phyloP scores from a whole-genome alignment of 1,140 invertebrate species.

The Phymastichus coffea region DNA sequence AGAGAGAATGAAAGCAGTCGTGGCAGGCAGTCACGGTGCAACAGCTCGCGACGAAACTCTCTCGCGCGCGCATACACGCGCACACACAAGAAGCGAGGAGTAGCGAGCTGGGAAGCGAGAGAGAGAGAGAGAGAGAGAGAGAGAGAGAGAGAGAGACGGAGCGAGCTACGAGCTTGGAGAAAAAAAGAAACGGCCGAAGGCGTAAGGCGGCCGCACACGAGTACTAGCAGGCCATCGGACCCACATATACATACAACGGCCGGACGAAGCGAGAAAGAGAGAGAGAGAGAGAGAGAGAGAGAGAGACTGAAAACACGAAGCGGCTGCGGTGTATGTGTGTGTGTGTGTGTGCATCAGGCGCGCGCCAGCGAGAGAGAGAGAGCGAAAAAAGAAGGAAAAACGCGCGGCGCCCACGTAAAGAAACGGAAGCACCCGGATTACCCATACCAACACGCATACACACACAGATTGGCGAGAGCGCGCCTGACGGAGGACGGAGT shows the following conservation, averaged over 20 bases:
- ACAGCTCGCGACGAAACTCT: not conserved
- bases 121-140: not conserved
- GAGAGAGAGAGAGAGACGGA: too few species aligned
- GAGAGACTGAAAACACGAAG: conserved; percentile 5
- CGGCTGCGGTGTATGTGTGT: too few species aligned
- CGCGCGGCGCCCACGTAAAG: conserved; percentile 22
- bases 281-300: not conserved
- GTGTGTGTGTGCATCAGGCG: not conserved
- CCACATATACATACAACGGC: not conserved
- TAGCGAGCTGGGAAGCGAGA: not conserved
- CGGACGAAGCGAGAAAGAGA: not conserved
- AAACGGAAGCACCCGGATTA: conserved; percentile 28
- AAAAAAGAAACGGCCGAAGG: conserved; percentile 11
- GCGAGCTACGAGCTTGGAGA: not conserved
- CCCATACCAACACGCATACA: not conserved
- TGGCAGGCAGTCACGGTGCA: not conserved
- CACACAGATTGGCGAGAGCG: not conserved
- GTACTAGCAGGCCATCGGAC: not conserved
- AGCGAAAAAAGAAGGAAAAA: conserved; percentile 22
- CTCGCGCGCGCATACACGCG: not conserved
- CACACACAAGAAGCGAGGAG: not conserved
- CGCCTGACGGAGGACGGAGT: not conserved
- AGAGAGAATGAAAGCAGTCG: conserved; percentile 2
- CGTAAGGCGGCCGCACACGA: not conserved
- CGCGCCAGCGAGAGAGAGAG: too few species aligned